A percentile compares a stretch with the other conserved stretches of the same genome.
Evolutionary conservation across 2,113 vertebrate genomes (phyloP).

Genomic region (Chrysemys picta): DNA sequence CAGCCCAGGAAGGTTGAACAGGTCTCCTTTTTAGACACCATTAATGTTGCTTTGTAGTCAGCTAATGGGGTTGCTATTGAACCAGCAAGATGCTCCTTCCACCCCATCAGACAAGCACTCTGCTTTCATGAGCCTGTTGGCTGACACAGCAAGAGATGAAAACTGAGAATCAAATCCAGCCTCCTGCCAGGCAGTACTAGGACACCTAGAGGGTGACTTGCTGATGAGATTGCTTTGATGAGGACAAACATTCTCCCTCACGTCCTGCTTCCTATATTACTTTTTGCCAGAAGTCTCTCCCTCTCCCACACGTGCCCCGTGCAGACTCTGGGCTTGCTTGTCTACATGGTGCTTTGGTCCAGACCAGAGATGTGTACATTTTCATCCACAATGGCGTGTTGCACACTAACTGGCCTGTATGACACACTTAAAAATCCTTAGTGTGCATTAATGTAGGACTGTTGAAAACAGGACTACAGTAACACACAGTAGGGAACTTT

Average conservation of each 20-base stretch:
- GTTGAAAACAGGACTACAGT: too few relatives aligned
- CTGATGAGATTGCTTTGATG: not conserved
- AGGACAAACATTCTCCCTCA: not conserved
- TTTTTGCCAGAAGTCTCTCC: not conserved
- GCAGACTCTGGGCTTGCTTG: not conserved
- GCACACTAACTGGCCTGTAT: not conserved
- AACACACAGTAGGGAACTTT: not conserved
- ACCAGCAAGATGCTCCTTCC: not conserved
- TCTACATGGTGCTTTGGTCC: too few relatives aligned
- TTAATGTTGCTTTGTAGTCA: not conserved
- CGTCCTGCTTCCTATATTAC: not conserved
- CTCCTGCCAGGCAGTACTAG: not conserved
- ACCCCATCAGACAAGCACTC: rapidly evolving
- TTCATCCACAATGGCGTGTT: not conserved
- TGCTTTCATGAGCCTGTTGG: not conserved
- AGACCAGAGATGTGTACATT: not conserved
- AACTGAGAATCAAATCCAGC: not conserved
- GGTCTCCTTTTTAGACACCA: not conserved
- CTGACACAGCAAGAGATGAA: not conserved
- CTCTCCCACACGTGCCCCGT: rapidly evolving
- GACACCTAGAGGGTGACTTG: not conserved
- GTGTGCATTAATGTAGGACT: not conserved
- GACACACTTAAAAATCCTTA: not conserved
- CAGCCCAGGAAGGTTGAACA: not conserved
- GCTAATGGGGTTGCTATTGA: not conserved